phyloP scores from a whole-genome alignment of 1,140 invertebrate genomes.

The Apis florea region DNA sequence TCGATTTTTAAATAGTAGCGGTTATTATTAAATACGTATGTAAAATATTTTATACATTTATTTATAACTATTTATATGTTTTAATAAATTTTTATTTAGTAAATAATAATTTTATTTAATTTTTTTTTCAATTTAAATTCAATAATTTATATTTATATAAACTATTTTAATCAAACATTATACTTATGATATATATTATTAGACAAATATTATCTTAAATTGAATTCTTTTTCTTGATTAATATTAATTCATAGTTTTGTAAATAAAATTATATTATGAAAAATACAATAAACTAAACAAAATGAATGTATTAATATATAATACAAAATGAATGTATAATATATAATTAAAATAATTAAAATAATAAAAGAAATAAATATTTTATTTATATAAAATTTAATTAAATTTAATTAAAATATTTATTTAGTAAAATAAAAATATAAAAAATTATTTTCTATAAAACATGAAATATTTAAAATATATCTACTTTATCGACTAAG shows the following conservation, averaged over 20 bases:
- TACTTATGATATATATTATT: background rate
- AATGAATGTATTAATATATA: background rate
- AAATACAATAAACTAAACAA: background rate
- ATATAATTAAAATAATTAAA: too few species aligned
- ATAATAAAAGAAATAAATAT: too few species aligned
- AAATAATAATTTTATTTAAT: too few species aligned
- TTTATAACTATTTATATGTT: too few species aligned
- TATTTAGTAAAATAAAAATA: background rate
- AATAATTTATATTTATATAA: background rate
- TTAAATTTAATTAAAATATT: too few species aligned
- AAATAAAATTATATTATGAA: background rate
- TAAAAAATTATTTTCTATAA: background rate
- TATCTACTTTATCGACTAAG: slow-evolving; percentile 23
- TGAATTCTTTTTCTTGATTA: background rate
- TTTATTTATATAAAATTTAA: too few species aligned
- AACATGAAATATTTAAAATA: background rate
- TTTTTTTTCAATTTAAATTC: too few species aligned
- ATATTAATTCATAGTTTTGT: background rate
- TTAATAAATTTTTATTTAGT: too few species aligned
- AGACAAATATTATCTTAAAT: background rate
- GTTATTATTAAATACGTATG: background rate
- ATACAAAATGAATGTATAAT: background rate
- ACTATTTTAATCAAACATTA: background rate
- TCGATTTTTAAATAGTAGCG: slow-evolving; percentile 5
- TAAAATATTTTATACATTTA: too few species aligned